Base-by-base conservation (phyloP, 37 sponge, comb jelly and placozoan species). In the Amphimedon queenslandica region DNA sequence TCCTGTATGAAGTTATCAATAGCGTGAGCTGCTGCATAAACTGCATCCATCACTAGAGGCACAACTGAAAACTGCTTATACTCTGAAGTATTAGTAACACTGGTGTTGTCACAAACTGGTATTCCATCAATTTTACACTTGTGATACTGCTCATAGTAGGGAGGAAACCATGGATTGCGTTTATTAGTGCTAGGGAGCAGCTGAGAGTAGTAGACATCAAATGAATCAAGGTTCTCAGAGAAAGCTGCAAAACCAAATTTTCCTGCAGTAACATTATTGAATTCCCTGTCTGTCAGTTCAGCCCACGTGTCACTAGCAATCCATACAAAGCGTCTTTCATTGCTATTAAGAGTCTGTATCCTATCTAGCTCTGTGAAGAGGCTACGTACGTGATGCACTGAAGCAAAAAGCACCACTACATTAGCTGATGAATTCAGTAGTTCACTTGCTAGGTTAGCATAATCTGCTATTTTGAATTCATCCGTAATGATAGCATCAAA, bases 271-370 rank as follows among this genome's bases (percentile, higher is more conserved):
- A n/a, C n/a, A n/a, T n/a, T n/a, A n/a, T n/a, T n/a, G n/a, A n/a
- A n/a, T n/a, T n/a, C n/a, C n/a, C n/a, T n/a, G n/a, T n/a, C n/a
- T 0, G 79, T 70, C 2, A 84, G 86, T 0, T 40, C 33, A 33
- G 82, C 83, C 92, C 92, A 91, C 0, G 76, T 71, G 72, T 85
- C 87, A 30, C 82, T 80, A 27, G 86, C 92, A 60, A 91, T 87
- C 80, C 80, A 90, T 39, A 76, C 65, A 64, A 90, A 80, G 2
- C 67, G 13, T n/a, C n/a, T n/a, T n/a, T 20, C 3, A 63, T 35
- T 39, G 5, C 29, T 35, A 1, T 37, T 23, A 25, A 28, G 3
- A n/a, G n/a, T n/a, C n/a, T n/a, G n/a, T n/a, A n/a, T n/a, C n/a
- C n/a, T n/a, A 1, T 34, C 0, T 1, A 81, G 20, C 8, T 38